These are phyloP conservation scores for Mesorhabditis spiculigera DNA, from an alignment of 2,888 invertebrate genomes.

Conservation along the genomic window DNA sequence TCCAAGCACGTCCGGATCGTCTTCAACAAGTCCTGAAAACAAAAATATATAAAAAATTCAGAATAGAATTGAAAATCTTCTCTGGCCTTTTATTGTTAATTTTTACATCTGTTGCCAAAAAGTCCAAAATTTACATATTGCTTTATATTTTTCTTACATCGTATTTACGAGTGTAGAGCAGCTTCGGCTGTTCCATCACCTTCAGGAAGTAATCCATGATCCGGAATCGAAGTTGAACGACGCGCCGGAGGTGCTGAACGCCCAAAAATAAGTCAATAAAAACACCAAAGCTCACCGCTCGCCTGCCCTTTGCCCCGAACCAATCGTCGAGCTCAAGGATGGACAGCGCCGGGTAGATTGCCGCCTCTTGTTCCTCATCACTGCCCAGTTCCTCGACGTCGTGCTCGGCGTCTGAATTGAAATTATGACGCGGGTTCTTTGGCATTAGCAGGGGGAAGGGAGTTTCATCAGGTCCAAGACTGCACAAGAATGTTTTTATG, in stretches of 20 bases:
- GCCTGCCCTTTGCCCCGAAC: conserved; percentile 26
- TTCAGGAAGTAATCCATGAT: conserved; percentile 4
- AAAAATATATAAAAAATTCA: too few relatives aligned
- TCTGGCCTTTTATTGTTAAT: too few relatives aligned
- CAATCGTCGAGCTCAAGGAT: conserved; percentile 28
- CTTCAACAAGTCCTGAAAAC: neutral
- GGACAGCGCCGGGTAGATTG: conserved; percentile 14
- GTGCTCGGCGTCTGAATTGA: too few relatives aligned
- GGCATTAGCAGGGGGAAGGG: too few relatives aligned
- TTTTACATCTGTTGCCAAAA: neutral
- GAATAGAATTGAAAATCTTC: too few relatives aligned
- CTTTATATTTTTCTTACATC: neutral
- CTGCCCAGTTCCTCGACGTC: neutral
- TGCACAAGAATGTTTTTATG: too few relatives aligned
- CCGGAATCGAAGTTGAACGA: neutral
- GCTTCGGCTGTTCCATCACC: neutral
- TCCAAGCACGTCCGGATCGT: neutral
- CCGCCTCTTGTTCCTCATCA: conserved; percentile 2
- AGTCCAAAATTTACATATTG: neutral
- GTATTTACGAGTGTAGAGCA: neutral
- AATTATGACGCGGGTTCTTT: too few relatives aligned
- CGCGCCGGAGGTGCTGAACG: neutral
- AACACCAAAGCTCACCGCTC: neutral
- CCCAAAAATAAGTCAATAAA: too few relatives aligned
- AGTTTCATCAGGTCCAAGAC: too few relatives aligned